Evolutionary conservation across 2,888 invertebrate species (phyloP).

Genomic region (Abrostola tripartita): DNA sequence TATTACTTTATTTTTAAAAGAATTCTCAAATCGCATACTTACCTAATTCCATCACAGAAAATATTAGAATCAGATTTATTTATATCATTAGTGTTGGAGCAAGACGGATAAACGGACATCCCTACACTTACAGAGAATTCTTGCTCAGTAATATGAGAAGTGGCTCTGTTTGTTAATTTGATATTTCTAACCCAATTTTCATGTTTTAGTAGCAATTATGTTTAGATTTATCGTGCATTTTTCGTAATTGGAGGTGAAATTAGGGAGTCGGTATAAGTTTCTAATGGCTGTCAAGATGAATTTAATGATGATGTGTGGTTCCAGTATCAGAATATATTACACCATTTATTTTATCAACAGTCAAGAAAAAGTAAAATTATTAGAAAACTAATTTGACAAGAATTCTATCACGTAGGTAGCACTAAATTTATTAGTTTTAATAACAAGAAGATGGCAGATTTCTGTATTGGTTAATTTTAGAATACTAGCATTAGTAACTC

Average conservation of each 20-base stretch:
- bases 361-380: too few species aligned
- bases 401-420: too few species aligned
- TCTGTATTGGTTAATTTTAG: too few species aligned
- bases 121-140: constrained; percentile 14
- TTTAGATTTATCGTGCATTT: constrained; percentile 39
- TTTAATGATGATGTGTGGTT: background rate
- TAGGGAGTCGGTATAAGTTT: constrained; percentile 10
- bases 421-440: too few species aligned
- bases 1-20: background rate
- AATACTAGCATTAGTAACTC: too few species aligned
- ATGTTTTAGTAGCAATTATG: constrained; percentile 26
- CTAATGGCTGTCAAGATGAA: constrained; percentile 6
- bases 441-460: too few species aligned
- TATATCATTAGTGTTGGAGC: constrained; percentile 37
- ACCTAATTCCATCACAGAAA: constrained; percentile 27
- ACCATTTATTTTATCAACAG: background rate
- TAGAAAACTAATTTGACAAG: too few species aligned
- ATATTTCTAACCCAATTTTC: constrained; percentile 38
- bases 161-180: constrained; percentile 26
- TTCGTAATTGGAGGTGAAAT: constrained; percentile 8
- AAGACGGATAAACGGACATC: constrained; percentile 27
- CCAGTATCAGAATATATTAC: background rate
- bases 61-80: constrained; percentile 41
- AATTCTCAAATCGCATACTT: constrained; percentile 6
- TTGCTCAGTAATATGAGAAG: constrained; percentile 35